Base-by-base conservation (phyloP, 2,888 invertebrate species). In the Cheilosia scutellata region DNA sequence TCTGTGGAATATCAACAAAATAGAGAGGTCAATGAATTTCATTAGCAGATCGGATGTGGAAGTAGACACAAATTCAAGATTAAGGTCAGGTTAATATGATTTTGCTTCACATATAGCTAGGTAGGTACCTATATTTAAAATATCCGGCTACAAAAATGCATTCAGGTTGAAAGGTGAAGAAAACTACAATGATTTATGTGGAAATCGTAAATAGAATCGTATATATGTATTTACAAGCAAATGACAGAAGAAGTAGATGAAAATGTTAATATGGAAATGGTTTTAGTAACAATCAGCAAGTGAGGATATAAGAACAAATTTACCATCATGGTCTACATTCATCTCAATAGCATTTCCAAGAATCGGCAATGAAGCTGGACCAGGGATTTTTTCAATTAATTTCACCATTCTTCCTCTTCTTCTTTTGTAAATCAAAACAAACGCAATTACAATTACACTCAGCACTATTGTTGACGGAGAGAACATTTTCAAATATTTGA, bases 301-400 rank as follows among this genome's bases (percentile, higher is more conserved):
- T 16, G n/a, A 4, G 9, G 4, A 37, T 47, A 20, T 31, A 31
- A 27, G 11, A 27, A 44, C 63, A 27, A 58, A n/a, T 16, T 92
- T 90, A 94, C 95, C 94, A 89, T 94, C 94, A 87, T 94, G 94
- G 89, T 94, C 94, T 40, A 94, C 94, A 89, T 94, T 94, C 87
- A 94, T 92, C 89, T 95, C 94, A 65, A 94, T 92, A 29, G 94
- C 93, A 90, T 95, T 92, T 49, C 95, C 95, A 72, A 95, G 89
- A 16, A 95, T 88, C 0, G 95, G 95, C 66, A 94, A 89, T 4
- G 93, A 92, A 1, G 93, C 92, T 11, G 95, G 95, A 62, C 95
- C 95, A 7, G 94, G 94, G 71, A 95, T 93, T 89, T 93, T 92
- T 53, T 93, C 93, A 72, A 94, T 93, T 70, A 94, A 90, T 84